phyloP scores from a whole-genome alignment of 2,113 vertebrate species.

The Brachirus orientalis region DNA sequence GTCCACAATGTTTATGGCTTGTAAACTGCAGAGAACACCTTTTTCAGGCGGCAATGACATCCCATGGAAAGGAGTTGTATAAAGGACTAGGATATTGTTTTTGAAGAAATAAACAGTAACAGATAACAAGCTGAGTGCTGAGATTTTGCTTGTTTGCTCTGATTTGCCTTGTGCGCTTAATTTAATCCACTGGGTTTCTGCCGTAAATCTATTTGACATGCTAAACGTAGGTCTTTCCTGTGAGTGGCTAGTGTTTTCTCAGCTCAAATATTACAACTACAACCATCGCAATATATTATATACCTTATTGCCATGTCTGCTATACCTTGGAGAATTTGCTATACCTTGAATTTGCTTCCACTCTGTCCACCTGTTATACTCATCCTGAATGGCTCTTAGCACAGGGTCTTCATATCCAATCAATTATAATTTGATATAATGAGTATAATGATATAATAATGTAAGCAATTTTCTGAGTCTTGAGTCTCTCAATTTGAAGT shows the following conservation, averaged over 20 bases:
- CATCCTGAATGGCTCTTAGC: background rate
- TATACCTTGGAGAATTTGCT: background rate
- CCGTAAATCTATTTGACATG: background rate
- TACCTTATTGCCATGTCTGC: too few species aligned
- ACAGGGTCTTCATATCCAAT: too few species aligned
- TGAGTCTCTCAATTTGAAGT: background rate
- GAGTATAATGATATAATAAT: background rate
- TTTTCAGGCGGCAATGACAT: background rate
- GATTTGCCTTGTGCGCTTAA: background rate
- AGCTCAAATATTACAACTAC: too few species aligned
- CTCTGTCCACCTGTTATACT: conserved; percentile 2
- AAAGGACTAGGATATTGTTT: background rate
- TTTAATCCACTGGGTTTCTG: background rate
- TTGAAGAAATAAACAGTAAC: background rate
- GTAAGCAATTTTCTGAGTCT: background rate
- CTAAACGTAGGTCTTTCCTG: background rate
- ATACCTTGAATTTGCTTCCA: background rate
- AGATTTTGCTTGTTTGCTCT: background rate
- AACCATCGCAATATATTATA: too few species aligned
- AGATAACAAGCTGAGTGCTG: too few species aligned
- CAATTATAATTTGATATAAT: background rate
- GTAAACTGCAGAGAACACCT: background rate
- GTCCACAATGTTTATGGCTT: background rate
- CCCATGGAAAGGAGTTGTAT: background rate
- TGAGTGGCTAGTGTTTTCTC: background rate